phyloP scores from a whole-genome alignment of 1,140 invertebrate genomes.

The Cyclina sinensis region DNA sequence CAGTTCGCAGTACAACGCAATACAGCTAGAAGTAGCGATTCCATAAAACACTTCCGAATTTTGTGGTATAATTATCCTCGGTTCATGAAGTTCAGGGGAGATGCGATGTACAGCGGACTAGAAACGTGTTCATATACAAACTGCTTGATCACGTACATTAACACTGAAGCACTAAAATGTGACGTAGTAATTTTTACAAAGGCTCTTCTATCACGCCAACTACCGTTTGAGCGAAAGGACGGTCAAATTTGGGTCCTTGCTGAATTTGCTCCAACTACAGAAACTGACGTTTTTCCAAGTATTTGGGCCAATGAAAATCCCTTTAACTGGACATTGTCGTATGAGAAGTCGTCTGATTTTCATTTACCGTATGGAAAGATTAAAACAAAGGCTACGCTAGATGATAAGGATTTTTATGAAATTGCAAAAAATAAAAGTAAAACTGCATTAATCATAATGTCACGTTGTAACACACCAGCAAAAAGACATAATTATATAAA shows the following conservation, averaged over 20 bases:
- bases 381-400: too few species aligned
- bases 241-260: constrained; percentile 13
- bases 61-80: neutral
- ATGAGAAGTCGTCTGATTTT: too few species aligned
- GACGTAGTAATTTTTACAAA: neutral
- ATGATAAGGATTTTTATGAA: too few species aligned
- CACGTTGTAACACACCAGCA: neutral
- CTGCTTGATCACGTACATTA: neutral
- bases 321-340: too few species aligned
- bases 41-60: neutral
- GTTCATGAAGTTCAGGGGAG: neutral
- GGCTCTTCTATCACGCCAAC: neutral
- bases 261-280: neutral
- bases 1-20: too few species aligned
- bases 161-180: neutral
- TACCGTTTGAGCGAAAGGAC: neutral
- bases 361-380: too few species aligned
- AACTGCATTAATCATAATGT: neutral
- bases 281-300: too few species aligned
- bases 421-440: neutral
- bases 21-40: too few species aligned
- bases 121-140: neutral
- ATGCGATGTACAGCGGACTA: neutral
- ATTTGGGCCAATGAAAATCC: too few species aligned
- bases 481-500: neutral